Conservation (phyloP, 2,113 vertebrate genomes). For the Coptodon rendalli region DNA sequence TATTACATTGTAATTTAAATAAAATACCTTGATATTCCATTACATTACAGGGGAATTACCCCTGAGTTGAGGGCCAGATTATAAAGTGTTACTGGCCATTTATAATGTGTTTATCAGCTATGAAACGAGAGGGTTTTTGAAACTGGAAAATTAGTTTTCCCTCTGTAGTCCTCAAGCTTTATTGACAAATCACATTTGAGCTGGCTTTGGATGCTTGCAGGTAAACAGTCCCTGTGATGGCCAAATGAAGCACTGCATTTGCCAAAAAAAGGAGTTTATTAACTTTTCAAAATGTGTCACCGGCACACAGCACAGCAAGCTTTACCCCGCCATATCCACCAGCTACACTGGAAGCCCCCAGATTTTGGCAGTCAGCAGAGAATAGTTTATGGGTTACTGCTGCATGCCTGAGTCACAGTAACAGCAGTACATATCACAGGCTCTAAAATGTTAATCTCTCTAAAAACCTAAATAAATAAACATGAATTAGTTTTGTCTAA, state of each 20-base stretch:
- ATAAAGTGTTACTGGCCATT: not conserved
- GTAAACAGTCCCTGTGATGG: not conserved
- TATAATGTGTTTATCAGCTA: not conserved
- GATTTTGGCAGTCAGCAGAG: not conserved
- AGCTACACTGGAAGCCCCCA: not conserved
- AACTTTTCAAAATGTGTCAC: not conserved
- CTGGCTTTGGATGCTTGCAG: not conserved
- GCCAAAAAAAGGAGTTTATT: not conserved
- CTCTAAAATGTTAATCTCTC: not conserved
- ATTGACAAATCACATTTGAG: not conserved
- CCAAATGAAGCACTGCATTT: not conserved
- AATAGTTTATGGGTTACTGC: not conserved
- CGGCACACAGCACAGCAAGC: not conserved
- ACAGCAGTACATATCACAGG: not conserved
- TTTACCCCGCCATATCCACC: not conserved
- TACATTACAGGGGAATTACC: not conserved
- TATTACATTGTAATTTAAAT: not conserved
- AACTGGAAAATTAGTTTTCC: not conserved
- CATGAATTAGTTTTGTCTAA: not conserved
- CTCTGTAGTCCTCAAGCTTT: not conserved
- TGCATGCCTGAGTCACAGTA: not conserved
- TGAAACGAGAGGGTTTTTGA: not conserved
- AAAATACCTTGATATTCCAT: fast-evolving
- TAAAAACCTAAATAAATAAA: not conserved
- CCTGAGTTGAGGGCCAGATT: not conserved